Conservation (phyloP, 53 echinoderm and acorn worm genomes). For the Stichopus horrens region DNA sequence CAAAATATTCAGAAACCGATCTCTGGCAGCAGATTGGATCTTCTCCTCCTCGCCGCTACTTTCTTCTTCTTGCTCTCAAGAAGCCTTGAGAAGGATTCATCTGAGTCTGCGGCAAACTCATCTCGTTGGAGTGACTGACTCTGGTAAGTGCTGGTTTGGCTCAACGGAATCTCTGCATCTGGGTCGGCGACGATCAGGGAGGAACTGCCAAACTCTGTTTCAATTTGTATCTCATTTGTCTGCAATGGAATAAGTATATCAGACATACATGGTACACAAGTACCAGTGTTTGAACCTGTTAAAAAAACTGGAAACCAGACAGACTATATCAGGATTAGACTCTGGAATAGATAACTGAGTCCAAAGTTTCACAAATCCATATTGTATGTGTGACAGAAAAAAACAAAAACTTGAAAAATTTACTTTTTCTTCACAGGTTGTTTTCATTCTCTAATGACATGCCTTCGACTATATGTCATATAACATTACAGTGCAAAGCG, state of each 20-base stretch:
- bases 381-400: no score
- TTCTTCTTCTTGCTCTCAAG: not conserved
- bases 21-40: not conserved
- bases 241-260: not conserved
- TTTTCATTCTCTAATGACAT: no score
- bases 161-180: slow-evolving; percentile 10
- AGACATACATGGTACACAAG: no score
- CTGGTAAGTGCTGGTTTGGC: not conserved
- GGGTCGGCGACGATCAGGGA: not conserved
- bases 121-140: not conserved
- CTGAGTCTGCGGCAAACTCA: not conserved
- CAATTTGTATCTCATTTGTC: not conserved
- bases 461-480: no score
- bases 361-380: no score
- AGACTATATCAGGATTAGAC: no score
- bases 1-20: slow-evolving; percentile 10
- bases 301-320: no score
- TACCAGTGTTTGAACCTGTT: no score
- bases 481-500: no score
- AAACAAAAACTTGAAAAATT: no score
- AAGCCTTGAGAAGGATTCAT: not conserved
- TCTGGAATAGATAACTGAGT: no score
- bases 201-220: not conserved
- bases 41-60: not conserved
- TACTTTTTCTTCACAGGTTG: no score